Base-by-base conservation (phyloP, 2,888 invertebrate genomes). In the Allacma fusca region DNA sequence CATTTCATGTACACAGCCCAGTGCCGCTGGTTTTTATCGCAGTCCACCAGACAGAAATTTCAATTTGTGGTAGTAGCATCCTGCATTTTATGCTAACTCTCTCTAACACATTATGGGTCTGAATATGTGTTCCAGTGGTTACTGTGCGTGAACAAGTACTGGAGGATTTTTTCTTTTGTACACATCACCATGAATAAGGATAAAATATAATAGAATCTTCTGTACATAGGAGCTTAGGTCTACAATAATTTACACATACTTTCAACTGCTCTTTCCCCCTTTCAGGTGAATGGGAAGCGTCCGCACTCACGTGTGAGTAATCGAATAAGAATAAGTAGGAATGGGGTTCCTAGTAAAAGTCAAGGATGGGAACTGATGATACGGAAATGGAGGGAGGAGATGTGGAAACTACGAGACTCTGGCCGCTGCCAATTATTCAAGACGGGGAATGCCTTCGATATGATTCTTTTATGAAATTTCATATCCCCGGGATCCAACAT, bases 21-120 rank as follows among this genome's bases (percentile, higher is more conserved):
- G 4, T 34, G 34, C 34, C 9, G 13, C 28, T 57, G 34, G 62
- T 29, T 28, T 73, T 73, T 73, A 73, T 73, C 73, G 73, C 73
- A 73, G 44, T 43, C 64, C 40, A 62, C 62, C 73, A 73, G 73
- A 73, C 73, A 73, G 73, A 73, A 73, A 73, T 73, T 64, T 73
- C 73, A 64, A 73, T 73, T 73, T 73, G 64, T 40, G 64, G 73
- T 73, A 24, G 24, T 29, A 73, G 64, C 64, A 29, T 73, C 62
- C 34, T 64, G 64, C 24, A 73, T 64, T 73, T 73, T 73, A 71
- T 59, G 40, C 73, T 64, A 23, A 24, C 23, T 62, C 59, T n/a
- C n/a, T n/a, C n/a, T 21, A 19, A 19, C 57, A 57, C 21, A 19
- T 57, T 34, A 34, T 34, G 34, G 34, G 4, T 16, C 16, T 16